Percentiles rank a stretch among this genome's conserved stretches.
Conservation (phyloP, 2,888 invertebrate genomes). For the Phortica magna region DNA sequence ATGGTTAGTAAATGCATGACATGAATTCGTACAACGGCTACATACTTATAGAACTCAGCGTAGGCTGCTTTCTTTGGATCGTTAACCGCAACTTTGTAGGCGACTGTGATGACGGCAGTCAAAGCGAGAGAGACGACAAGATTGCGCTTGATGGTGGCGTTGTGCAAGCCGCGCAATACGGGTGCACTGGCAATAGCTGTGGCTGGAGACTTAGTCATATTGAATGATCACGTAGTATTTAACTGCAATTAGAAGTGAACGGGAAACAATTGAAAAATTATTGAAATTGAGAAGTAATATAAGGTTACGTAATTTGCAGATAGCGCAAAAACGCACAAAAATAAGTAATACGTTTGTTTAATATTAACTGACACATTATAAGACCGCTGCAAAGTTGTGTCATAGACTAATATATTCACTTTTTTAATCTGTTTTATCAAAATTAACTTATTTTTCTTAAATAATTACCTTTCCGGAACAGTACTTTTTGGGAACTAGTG, state of each 20-base stretch:
- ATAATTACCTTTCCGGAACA: too few species aligned
- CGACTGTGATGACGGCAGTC: constrained; percentile 76
- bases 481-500: too few species aligned
- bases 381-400: too few species aligned
- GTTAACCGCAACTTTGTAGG: constrained; percentile 79
- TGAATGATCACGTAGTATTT: constrained; percentile 21
- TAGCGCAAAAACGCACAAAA: neutral
- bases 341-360: too few species aligned
- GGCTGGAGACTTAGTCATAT: constrained; percentile 75
- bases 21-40: constrained; percentile 28
- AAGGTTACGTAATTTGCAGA: constrained; percentile 51
- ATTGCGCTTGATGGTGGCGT: constrained; percentile 81
- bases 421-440: too few species aligned
- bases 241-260: constrained; percentile 35
- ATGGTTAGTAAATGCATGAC: neutral
- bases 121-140: constrained; percentile 79
- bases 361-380: too few species aligned
- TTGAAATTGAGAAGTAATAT: constrained; percentile 50
- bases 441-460: too few species aligned
- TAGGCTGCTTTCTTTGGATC: constrained; percentile 82
- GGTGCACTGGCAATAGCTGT: constrained; percentile 79
- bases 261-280: constrained; percentile 52
- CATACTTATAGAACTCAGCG: constrained; percentile 88
- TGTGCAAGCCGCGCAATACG: constrained; percentile 84
- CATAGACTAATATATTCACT: too few species aligned